A percentile compares a stretch with the other conserved stretches of the same genome.
phyloP scores from a whole-genome alignment of 2,888 invertebrate species.

The Stenurella melanura region DNA sequence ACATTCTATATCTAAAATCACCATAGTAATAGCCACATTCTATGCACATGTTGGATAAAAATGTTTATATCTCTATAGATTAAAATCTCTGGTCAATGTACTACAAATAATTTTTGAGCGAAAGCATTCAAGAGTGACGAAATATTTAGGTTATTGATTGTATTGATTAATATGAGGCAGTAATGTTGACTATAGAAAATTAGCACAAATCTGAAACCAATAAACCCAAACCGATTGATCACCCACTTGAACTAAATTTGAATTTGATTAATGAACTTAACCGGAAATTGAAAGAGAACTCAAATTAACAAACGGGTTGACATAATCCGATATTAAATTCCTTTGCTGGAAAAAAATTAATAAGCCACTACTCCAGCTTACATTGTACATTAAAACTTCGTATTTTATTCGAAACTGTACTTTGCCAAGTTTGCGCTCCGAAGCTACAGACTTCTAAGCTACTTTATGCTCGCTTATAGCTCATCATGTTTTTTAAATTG shows the following conservation, averaged over 20 bases:
- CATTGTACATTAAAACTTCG: neutral
- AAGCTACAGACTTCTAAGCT: neutral
- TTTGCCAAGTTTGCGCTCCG: neutral
- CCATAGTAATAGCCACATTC: no score
- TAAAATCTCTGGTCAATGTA: no score
- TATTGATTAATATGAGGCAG: no score
- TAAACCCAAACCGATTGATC: neutral
- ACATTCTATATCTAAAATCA: no score
- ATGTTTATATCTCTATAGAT: no score
- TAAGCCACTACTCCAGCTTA: neutral
- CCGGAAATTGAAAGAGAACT: neutral
- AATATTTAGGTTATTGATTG: no score
- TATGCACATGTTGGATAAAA: no score
- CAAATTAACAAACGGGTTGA: neutral
- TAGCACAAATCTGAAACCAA: neutral
- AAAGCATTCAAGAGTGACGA: no score
- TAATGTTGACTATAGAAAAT: neutral
- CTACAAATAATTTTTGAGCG: no score
- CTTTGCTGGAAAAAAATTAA: neutral
- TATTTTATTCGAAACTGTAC: neutral
- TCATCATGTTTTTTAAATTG: neutral
- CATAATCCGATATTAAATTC: neutral
- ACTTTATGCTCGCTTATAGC: slow-evolving; percentile 1
- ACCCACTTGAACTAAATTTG: neutral
- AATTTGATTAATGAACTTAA: neutral